These are phyloP conservation scores for Lithophane semibrunnea DNA, from an alignment of 2,888 invertebrate species.

Conservation along the genomic window DNA sequence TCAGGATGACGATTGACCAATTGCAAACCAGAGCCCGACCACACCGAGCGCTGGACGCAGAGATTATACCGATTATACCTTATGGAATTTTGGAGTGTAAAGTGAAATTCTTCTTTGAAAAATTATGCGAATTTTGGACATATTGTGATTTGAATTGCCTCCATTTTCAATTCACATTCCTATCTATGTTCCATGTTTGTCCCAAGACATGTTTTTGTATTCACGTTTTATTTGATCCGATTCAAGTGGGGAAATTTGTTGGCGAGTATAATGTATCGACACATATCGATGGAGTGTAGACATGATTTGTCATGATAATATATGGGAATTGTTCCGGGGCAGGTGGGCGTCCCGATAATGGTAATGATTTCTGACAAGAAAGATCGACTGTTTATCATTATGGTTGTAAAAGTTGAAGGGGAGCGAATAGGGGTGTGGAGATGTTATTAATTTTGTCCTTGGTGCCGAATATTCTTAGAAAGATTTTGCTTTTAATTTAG, in stretches of 20 bases:
- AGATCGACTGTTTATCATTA: conserved; percentile 28
- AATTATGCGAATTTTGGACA: conserved; percentile 3
- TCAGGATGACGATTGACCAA: too few species aligned
- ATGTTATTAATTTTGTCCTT: conserved; percentile 10
- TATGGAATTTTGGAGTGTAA: too few species aligned
- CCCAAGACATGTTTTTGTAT: conserved; percentile 41
- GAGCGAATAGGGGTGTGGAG: not conserved
- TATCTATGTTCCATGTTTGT: not conserved
- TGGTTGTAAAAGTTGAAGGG: conserved; percentile 33
- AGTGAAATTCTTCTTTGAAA: too few species aligned
- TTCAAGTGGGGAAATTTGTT: conserved; percentile 53
- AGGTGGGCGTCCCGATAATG: conserved; percentile 55
- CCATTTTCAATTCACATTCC: not conserved
- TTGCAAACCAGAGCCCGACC: too few species aligned
- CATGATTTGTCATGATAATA: conserved; percentile 42
- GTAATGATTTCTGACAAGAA: conserved; percentile 58
- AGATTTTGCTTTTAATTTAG: not conserved
- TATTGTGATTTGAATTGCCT: not conserved
- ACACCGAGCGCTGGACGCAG: too few species aligned
- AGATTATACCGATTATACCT: too few species aligned
- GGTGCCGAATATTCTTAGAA: not conserved
- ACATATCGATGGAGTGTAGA: conserved; percentile 48
- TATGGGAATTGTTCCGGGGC: conserved; percentile 30
- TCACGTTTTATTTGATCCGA: conserved; percentile 49
- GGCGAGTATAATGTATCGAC: conserved; percentile 42